These are phyloP conservation scores for Pogonomyrmex californicus DNA, from an alignment of 1,140 invertebrate species.

Conservation along the genomic window DNA sequence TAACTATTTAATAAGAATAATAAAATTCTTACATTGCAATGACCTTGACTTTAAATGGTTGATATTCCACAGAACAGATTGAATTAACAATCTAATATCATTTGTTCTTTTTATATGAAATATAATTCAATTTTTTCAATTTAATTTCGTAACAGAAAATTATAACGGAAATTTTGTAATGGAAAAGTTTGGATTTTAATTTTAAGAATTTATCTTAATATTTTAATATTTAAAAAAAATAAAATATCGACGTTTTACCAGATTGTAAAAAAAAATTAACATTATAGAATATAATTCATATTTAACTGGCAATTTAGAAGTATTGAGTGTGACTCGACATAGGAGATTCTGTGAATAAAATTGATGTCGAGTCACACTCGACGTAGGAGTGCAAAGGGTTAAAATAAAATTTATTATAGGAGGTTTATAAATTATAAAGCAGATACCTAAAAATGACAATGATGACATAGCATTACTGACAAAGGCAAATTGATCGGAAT, in stretches of 20 bases:
- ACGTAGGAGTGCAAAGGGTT: background rate
- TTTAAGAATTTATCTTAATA: background rate
- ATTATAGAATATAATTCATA: too few relatives aligned
- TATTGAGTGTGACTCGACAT: background rate
- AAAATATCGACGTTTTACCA: background rate
- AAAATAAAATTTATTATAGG: background rate
- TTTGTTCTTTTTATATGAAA: background rate
- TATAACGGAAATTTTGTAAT: background rate
- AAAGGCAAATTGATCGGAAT: too few relatives aligned
- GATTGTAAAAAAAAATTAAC: too few relatives aligned
- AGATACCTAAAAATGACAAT: too few relatives aligned
- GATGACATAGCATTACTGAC: too few relatives aligned
- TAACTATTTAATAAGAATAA: background rate
- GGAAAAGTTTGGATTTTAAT: background rate
- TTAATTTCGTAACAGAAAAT: background rate
- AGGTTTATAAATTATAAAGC: too few relatives aligned
- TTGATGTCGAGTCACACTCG: slow-evolving; percentile 9
- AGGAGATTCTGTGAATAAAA: background rate
- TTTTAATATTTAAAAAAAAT: background rate
- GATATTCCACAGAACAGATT: background rate
- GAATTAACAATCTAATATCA: background rate
- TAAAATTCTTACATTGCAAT: background rate
- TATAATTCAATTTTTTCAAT: background rate
- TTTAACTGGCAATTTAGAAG: background rate
- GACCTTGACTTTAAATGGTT: background rate